phyloP scores from a whole-genome alignment of 2,888 invertebrate genomes.

The Aricia artaxerxes region DNA sequence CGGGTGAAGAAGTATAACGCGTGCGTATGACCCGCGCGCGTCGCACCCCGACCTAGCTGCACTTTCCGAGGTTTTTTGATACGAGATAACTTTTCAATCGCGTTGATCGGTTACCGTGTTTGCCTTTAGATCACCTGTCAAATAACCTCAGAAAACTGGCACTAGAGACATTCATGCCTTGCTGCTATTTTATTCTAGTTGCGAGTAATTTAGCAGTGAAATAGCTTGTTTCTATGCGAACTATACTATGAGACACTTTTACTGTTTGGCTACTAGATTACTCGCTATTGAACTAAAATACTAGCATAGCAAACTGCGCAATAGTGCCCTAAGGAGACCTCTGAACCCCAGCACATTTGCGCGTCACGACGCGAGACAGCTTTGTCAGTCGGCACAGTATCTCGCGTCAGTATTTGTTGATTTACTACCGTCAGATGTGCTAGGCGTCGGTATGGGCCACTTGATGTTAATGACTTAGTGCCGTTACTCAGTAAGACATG shows the following conservation, averaged over 20 bases:
- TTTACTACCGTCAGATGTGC: background rate
- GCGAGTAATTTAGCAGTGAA: background rate
- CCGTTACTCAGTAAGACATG: too few relatives aligned
- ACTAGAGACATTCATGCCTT: background rate
- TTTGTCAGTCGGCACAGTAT: background rate
- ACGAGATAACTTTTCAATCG: background rate
- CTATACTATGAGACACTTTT: background rate
- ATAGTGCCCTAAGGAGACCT: background rate
- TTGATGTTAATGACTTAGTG: background rate
- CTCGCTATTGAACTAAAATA: background rate
- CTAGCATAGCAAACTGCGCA: background rate
- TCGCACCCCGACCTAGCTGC: background rate
- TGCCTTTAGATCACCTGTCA: background rate
- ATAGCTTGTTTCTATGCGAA: background rate
- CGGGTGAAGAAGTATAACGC: slow-evolving; percentile 61
- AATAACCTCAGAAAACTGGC: background rate
- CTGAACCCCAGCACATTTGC: background rate
- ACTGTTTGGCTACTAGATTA: background rate
- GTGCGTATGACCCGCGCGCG: slow-evolving; percentile 27
- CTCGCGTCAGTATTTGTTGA: background rate
- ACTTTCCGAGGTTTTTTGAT: background rate
- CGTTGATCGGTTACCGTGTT: background rate
- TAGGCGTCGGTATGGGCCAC: background rate
- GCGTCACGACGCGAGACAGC: background rate
- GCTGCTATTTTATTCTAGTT: background rate